Conservation (phyloP, 2,113 vertebrate species). For the Sinocyclocheilus anshuiensis region DNA sequence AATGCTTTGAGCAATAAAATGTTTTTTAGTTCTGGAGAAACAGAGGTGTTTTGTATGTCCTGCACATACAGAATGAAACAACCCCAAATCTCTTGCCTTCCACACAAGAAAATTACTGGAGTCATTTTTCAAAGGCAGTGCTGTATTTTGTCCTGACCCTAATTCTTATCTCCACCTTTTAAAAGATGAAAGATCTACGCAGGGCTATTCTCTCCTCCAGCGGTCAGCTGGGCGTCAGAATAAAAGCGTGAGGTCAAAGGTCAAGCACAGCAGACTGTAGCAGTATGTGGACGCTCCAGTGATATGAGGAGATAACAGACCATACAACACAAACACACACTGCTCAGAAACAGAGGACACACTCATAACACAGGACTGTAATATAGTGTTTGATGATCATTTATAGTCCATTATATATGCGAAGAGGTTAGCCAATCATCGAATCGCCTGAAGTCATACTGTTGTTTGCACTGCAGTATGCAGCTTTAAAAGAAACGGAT, state of each 20-base stretch:
- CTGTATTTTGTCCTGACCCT: constrained; percentile 17
- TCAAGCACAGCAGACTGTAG: constrained; percentile 40
- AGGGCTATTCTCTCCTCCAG: constrained; percentile 30
- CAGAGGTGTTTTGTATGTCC: neutral
- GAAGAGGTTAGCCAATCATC: neutral
- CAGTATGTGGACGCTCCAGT: neutral
- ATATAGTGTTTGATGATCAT: neutral
- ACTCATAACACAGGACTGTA: neutral
- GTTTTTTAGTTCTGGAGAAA: neutral
- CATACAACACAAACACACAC: constrained; percentile 6
- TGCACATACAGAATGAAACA: neutral
- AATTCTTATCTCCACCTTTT: constrained; percentile 29
- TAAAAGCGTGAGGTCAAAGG: constrained; percentile 35
- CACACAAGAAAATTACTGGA: neutral
- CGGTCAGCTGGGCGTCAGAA: constrained; percentile 1
- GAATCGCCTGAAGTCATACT: too few species aligned
- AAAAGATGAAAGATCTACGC: constrained; percentile 37
- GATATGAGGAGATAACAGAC: constrained; percentile 23
- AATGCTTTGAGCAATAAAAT: neutral
- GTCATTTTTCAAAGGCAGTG: constrained; percentile 23
- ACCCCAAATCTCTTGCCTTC: neutral
- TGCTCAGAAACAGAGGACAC: neutral
- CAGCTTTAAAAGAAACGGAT: neutral
- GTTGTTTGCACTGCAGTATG: neutral
- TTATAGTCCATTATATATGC: neutral